Conservation (phyloP, 2,113 vertebrate genomes). For the Rhagologus leucostigma region DNA sequence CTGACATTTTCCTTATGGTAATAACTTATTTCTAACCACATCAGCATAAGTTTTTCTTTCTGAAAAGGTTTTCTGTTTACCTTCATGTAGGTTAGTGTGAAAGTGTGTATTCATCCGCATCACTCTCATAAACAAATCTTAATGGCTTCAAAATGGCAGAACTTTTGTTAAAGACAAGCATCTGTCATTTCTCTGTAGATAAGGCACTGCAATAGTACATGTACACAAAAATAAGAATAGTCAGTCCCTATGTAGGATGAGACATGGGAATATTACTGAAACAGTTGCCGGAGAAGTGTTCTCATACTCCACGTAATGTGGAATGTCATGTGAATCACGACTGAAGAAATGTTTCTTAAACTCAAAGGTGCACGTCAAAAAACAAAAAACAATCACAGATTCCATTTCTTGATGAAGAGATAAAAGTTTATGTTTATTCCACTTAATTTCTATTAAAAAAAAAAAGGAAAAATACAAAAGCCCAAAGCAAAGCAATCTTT, state of each 20-base stretch:
- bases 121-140: background rate
- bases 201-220: background rate
- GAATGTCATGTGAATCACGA: background rate
- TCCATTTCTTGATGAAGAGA: background rate
- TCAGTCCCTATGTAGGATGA: background rate
- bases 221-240: background rate
- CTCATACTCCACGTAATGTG: background rate
- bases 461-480: accelerated
- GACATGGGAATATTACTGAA: background rate
- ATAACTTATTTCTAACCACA: background rate
- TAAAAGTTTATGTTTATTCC: background rate
- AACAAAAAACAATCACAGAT: background rate
- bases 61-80: background rate
- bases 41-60: background rate
- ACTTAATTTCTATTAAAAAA: background rate
- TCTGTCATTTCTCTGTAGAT: background rate
- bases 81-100: background rate
- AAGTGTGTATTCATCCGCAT: background rate
- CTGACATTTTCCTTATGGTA: background rate
- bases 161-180: background rate
- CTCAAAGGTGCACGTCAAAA: background rate
- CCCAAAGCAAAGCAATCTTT: background rate
- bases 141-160: background rate
- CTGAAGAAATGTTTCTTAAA: background rate
- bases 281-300: background rate